Evolutionary conservation across 30 jellyfish, hydroid and myxozoan genomes (phyloP).

Genomic region (Hydra vulgaris): DNA sequence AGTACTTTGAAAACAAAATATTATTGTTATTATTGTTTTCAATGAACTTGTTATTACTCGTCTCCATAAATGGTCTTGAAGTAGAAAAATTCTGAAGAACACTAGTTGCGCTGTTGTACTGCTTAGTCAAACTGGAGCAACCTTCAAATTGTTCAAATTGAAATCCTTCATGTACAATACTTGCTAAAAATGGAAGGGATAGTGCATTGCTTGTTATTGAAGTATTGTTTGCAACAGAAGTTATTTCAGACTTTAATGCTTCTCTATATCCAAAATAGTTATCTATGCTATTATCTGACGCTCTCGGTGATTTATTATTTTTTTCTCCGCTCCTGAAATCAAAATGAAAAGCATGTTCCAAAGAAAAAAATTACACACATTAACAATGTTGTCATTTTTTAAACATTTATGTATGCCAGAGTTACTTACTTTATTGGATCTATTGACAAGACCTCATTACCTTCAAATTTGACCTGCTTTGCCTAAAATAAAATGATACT

Average conservation of each 20-base stretch:
- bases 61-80: conserved; percentile 14
- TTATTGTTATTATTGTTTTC: not conserved
- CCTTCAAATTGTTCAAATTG: conserved; percentile 15
- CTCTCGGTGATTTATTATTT: not conserved
- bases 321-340: not conserved
- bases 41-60: conserved; percentile 1
- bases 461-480: not conserved
- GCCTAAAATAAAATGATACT: not conserved
- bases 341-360: too few relatives aligned
- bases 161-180: conserved; percentile 3
- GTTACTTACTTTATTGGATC: not conserved
- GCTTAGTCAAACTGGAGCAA: conserved; percentile 16
- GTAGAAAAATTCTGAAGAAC: conserved; percentile 20
- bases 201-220: conserved; percentile 17
- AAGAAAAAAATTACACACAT: too few relatives aligned
- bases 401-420: not conserved
- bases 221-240: conserved; percentile 7
- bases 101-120: conserved; percentile 33
- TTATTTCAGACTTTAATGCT: not conserved
- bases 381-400: too few relatives aligned
- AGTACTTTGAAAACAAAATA: conserved; percentile 4
- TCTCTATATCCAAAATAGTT: not conserved
- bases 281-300: not conserved
- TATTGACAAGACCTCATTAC: not conserved
- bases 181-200: conserved; percentile 3